Evolutionary conservation across 37 sponge, comb jelly and placozoan species (phyloP).

Genomic region (Mnemiopsis leidyi): DNA sequence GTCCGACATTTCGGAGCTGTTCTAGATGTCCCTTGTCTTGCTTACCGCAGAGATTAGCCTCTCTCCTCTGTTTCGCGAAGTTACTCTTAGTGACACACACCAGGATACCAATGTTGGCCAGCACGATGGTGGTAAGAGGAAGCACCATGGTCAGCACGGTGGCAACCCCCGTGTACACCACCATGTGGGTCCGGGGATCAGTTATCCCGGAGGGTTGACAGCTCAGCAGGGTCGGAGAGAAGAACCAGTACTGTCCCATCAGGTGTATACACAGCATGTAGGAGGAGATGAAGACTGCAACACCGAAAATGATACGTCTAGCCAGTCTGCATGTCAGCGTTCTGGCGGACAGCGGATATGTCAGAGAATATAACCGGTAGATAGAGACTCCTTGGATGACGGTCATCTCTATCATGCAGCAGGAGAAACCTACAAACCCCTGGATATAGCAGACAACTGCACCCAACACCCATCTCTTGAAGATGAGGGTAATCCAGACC

Average conservation of each 20-base stretch:
- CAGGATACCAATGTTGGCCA: slow-evolving; percentile 8
- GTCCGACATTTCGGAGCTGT: not conserved
- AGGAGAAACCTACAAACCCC: slow-evolving; percentile 2
- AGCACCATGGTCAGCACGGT: not conserved
- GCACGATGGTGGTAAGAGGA: not conserved
- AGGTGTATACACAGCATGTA: slow-evolving; percentile 41
- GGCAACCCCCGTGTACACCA: not conserved
- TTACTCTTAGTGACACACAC: not conserved
- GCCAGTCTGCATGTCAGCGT: not conserved
- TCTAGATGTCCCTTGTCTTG: not conserved
- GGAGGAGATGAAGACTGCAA: not conserved
- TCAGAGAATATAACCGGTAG: not conserved
- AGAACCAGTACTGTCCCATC: slow-evolving; percentile 41
- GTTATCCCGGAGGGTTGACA: slow-evolving; percentile 42
- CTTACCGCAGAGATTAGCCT: not conserved
- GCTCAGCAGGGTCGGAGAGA: not conserved
- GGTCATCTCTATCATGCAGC: slow-evolving; percentile 15
- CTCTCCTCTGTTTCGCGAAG: not conserved
- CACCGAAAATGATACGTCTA: not conserved
- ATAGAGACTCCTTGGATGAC: not conserved
- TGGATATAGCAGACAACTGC: not conserved
- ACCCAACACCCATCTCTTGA: not conserved
- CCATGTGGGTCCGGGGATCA: not conserved
- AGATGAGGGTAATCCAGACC: not conserved
- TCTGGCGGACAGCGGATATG: not conserved